phyloP scores from a whole-genome alignment of 2,797 vertebrate species.

The Decapterus maruadsi region DNA sequence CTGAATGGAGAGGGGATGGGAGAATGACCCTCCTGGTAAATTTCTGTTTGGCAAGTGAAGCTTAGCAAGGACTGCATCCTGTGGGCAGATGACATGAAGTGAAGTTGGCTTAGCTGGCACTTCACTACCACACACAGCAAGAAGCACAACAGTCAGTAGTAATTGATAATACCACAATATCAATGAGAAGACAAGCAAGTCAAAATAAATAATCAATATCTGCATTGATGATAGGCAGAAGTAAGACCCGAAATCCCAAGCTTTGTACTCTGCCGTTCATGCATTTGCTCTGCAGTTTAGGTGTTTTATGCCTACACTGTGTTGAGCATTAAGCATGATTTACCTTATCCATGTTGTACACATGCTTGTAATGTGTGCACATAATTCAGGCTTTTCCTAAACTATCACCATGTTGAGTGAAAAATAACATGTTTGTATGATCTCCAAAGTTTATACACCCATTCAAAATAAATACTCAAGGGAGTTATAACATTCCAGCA shows the following conservation, averaged over 20 bases:
- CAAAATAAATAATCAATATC: too few species aligned
- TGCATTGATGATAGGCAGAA: not conserved
- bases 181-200: too few species aligned
- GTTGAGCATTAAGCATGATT: not conserved
- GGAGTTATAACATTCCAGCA: slow-evolving; percentile 2
- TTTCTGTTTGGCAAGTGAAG: not conserved
- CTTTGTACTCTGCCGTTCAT: too few species aligned
- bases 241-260: too few species aligned
- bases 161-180: not conserved
- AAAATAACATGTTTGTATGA: not conserved
- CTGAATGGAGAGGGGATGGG: not conserved
- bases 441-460: not conserved
- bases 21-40: not conserved
- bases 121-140: not conserved
- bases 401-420: not conserved
- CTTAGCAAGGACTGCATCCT: not conserved
- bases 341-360: not conserved
- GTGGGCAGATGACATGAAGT: not conserved
- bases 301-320: not conserved
- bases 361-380: not conserved
- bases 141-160: too few species aligned
- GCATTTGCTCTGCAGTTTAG: not conserved
- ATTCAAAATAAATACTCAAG: not conserved
- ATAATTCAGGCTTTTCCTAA: not conserved
- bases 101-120: not conserved